A percentile compares a stretch with the other conserved stretches of the same genome.
Conservation (phyloP, 1,140 invertebrate genomes). For the Brachionus manjavacas region DNA sequence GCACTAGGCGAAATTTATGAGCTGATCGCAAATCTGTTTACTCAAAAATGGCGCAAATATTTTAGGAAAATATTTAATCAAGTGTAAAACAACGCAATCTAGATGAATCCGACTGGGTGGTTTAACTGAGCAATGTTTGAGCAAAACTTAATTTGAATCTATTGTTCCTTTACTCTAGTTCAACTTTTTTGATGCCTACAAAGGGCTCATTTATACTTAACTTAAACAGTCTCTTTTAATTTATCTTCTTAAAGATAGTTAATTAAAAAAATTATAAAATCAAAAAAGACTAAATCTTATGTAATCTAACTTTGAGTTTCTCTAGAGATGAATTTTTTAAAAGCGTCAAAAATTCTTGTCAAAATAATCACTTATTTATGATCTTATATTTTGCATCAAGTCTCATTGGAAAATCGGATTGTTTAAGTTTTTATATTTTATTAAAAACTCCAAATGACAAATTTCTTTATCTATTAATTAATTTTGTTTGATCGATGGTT, state of each 20-base stretch:
- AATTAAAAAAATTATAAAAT: background rate
- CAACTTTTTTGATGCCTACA: background rate
- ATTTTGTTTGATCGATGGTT: conserved; percentile 3
- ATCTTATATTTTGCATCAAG: background rate
- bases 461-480: background rate
- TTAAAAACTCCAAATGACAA: background rate
- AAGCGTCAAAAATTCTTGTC: background rate
- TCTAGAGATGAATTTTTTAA: background rate
- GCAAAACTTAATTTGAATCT: background rate
- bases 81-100: background rate
- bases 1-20: background rate
- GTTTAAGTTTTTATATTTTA: background rate
- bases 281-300: background rate
- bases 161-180: background rate
- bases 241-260: background rate
- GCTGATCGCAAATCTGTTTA: background rate
- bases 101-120: background rate
- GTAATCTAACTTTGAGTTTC: background rate
- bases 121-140: background rate
- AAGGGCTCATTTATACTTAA: background rate
- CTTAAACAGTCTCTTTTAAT: background rate
- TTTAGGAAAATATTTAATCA: background rate
- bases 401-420: background rate
- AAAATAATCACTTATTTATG: background rate
- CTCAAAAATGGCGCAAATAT: background rate